Evolutionary conservation across 1,140 invertebrate genomes (phyloP).

Genomic region (Bombus huntii): DNA sequence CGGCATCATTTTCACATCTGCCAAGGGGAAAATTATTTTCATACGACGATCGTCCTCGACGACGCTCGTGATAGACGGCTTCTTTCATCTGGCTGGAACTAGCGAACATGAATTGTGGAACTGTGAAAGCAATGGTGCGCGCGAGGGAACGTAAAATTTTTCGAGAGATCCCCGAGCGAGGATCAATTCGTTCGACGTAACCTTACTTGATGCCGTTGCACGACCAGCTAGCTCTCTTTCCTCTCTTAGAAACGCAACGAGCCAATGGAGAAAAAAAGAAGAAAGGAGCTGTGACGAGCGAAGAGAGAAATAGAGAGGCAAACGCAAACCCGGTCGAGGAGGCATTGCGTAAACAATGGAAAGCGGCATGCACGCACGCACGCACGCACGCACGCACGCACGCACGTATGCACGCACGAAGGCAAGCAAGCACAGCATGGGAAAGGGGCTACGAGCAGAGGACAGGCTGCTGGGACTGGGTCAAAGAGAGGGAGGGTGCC

Average conservation of each 20-base stretch:
- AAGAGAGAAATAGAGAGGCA: conserved; percentile 50
- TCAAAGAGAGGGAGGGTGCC: conserved; percentile 34
- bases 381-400: background rate
- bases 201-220: background rate
- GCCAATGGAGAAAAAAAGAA: background rate
- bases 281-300: conserved; percentile 10
- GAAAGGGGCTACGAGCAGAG: conserved; percentile 49
- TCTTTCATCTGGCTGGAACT: background rate
- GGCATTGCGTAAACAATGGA: conserved; percentile 75
- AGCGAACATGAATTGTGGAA: background rate
- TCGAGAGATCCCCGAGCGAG: conserved; percentile 28
- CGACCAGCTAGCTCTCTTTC: background rate
- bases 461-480: conserved; percentile 32
- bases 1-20: background rate
- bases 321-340: conserved; percentile 58
- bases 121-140: background rate
- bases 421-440: conserved; percentile 53
- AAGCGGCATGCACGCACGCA: conserved; percentile 54
- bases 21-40: background rate
- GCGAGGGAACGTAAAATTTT: conserved; percentile 8
- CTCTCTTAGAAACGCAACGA: conserved; percentile 46
- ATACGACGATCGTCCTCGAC: background rate
- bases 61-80: background rate
- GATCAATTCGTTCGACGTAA: conserved; percentile 33
- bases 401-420: conserved; percentile 35